A percentile compares a stretch with the other conserved stretches of the same genome.
These are phyloP conservation scores for Drosophila tsacasi DNA, from an alignment of 1,140 invertebrate species.

Conservation along the genomic window DNA sequence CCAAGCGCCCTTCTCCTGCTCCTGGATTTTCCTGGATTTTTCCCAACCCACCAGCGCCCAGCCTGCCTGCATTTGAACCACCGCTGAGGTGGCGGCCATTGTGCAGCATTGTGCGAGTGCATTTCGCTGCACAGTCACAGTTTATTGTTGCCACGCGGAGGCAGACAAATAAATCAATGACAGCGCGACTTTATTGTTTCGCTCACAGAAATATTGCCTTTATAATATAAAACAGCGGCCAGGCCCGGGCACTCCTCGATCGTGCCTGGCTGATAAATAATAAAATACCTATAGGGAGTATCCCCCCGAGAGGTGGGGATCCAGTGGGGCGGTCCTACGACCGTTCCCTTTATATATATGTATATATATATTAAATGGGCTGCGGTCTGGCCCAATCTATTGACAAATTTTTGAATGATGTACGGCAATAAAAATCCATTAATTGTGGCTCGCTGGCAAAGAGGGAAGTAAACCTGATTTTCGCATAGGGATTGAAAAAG, in stretches of 20 bases:
- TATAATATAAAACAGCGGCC: slow-evolving; percentile 76
- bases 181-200: slow-evolving; percentile 84
- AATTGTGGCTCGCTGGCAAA: slow-evolving; percentile 49
- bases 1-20: background rate
- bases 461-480: slow-evolving; percentile 26
- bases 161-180: slow-evolving; percentile 84
- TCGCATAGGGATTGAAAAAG: background rate
- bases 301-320: slow-evolving; percentile 21
- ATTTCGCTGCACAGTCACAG: slow-evolving; percentile 69
- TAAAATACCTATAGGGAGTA: slow-evolving; percentile 78
- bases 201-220: slow-evolving; percentile 83
- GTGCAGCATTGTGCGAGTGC: slow-evolving; percentile 81
- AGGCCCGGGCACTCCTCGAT: slow-evolving; percentile 48
- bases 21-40: slow-evolving; percentile 5
- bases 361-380: slow-evolving; percentile 68
- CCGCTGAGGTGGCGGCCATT: slow-evolving; percentile 64
- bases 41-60: background rate
- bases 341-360: slow-evolving; percentile 36
- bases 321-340: background rate
- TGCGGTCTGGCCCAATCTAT: slow-evolving; percentile 72
- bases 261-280: slow-evolving; percentile 71
- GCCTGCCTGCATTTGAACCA: slow-evolving; percentile 41
- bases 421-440: slow-evolving; percentile 79
- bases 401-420: slow-evolving; percentile 80
- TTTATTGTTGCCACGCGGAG: slow-evolving; percentile 78